Percentiles rank a stretch among this genome's conserved stretches.
phyloP scores from a whole-genome alignment of 2,113 vertebrate genomes.

The Strix uralensis region DNA sequence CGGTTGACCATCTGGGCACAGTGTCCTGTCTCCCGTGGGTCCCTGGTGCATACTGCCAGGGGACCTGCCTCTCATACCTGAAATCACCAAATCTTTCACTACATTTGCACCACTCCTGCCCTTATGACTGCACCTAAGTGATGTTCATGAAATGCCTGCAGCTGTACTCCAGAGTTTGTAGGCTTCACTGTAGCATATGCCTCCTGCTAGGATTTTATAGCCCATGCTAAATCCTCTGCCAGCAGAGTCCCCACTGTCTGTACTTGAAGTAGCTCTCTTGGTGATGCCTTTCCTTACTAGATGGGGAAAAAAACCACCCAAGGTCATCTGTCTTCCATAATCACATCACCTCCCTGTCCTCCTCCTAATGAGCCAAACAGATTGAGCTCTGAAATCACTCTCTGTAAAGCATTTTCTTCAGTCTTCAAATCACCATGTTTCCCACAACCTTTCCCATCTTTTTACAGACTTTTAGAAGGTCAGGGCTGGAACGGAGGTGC shows the following conservation, averaged over 20 bases:
- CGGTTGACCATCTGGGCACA: not conserved
- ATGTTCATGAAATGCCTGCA: not conserved
- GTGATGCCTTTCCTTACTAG: not conserved
- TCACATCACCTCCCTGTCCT: not conserved
- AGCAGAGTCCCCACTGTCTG: not conserved
- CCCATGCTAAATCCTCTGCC: not conserved
- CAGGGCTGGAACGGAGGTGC: not conserved
- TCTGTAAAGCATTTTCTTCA: not conserved
- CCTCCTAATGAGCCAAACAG: not conserved
- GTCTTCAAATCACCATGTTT: not conserved
- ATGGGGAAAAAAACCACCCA: not conserved
- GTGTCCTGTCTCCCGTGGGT: not conserved
- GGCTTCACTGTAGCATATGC: not conserved
- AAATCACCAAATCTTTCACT: not conserved
- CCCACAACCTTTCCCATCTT: not conserved
- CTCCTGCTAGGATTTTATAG: not conserved
- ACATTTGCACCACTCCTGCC: not conserved
- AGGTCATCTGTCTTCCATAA: not conserved
- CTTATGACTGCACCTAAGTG: fast-evolving
- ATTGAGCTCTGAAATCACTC: not conserved
- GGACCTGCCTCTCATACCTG: not conserved
- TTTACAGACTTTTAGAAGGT: not conserved
- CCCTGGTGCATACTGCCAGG: not conserved
- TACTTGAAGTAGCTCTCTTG: not conserved
- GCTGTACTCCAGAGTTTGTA: not conserved